Evolutionary conservation across 2,888 invertebrate species (phyloP), one percentile per base, ranked within the genome.

Genomic region (Dasypolia templi): DNA sequence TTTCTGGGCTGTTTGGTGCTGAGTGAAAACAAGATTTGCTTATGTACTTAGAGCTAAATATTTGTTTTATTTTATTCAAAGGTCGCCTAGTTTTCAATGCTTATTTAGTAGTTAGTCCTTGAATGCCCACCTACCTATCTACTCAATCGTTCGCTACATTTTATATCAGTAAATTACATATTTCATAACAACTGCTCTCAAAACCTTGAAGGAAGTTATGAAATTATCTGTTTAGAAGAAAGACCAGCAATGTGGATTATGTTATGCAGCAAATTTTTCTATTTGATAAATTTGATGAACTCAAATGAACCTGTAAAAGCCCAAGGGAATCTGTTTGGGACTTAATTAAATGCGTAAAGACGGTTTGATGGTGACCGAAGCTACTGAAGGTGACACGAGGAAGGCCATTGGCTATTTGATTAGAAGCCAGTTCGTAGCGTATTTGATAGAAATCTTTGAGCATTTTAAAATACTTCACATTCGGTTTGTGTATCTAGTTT

Each of bases 281-380:
- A 29, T 19, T 46, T 11, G 7, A 19, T 51, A 58, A 35, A 75
- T 42, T 42, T 55, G 1, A 42, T 53, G 62, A 65, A 59, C 1
- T 32, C 49, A 29, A 78, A 53, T 42, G 46, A 26, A 64, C 44
- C 35, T 26, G 53, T 58, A 58, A 26, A 29, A 44, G 19, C 64
- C 51, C 63, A 19, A 32, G 67, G 72, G 55, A 64, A 53, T 55
- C 26, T 39, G 32, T 17, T 22, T 26, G 49, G 22, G 59, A 67
- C n/a, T 83, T 68, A 68, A 80, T 80, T 79, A 83, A 79, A 67
- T 51, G 58, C 70, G 39, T 64, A 51, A 63, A 83, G 44, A 59
- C 19, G 63, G 56, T 65, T 83, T 79, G 58, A 42, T 58, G 63
- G 53, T 67, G 58, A 80, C 63, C 67, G 49, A 4, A 55, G 59